Base-by-base conservation (phyloP, 2,113 vertebrate species). In the Piaya cayana region DNA sequence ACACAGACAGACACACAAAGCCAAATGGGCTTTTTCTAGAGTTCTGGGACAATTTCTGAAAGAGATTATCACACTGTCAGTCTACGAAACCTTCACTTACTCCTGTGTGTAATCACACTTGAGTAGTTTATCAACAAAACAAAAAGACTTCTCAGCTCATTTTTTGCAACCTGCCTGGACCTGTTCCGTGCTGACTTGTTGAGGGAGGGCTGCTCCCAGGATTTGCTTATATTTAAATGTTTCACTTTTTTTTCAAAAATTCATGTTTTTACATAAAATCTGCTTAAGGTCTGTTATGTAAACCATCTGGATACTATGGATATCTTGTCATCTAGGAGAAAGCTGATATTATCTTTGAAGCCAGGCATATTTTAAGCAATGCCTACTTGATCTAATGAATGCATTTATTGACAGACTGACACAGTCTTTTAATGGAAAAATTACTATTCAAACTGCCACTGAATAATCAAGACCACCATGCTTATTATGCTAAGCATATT, bases 401-500 rank as follows among this genome's bases (percentile, higher is more conserved):
- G 27, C 4, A 72, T 43, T 91, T 87, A 85, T 4, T 86, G 70
- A 87, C 81, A 91, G 77, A 60, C 16, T 74, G 86, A 63, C 34
- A 77, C 4, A 59, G 71, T 13, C 71, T 76, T 87, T 92, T 91
- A 89, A 88, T 30, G 20, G 87, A 93, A 91, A 86, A 87, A 85
- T 82, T 85, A 58, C 53, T 43, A 87, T 29, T 86, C 45, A 95
- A 91, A 82, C 58, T 89, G 62, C 65, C 62, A 95, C 77, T 58
- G 78, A 85, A 84, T 85, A 95, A 91, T 72, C 55, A 91, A 79
- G 86, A 87, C 58, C 58, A 90, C 67, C 37, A 53, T 76, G 53
- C 49, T 76, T 91, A 82, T 93, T 69, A 92, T n/a, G 65, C 74
- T 87, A 82, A 92, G 78, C 63, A 65, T 62, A 87, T 87, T 72